A percentile compares a stretch with the other conserved stretches of the same genome.
Conservation (phyloP, 2,888 invertebrate species). For the Sepiola atlantica region DNA sequence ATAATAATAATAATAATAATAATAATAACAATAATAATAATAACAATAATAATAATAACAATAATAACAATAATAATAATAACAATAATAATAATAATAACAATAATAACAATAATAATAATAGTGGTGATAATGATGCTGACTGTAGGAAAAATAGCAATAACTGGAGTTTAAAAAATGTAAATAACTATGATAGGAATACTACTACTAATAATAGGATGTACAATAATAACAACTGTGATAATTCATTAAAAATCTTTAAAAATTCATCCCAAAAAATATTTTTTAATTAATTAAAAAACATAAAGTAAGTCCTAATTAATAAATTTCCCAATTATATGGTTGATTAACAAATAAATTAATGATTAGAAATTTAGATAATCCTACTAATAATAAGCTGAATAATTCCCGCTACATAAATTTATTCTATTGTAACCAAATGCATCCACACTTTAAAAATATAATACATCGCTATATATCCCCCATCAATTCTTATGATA, state of each 20-base stretch:
- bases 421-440: too few species aligned
- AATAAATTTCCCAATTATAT: too few species aligned
- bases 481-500: too few species aligned
- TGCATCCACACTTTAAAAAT: too few species aligned
- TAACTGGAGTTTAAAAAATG: background rate
- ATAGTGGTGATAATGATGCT: background rate
- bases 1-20: background rate
- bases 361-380: too few species aligned
- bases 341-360: too few species aligned
- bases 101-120: background rate
- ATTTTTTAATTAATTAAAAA: background rate
- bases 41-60: background rate
- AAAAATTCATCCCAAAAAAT: background rate
- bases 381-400: too few species aligned
- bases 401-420: too few species aligned
- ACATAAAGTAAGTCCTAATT: too few species aligned
- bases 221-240: background rate
- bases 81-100: background rate
- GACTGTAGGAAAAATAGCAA: background rate
- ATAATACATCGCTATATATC: too few species aligned
- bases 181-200: background rate
- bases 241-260: background rate
- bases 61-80: background rate
- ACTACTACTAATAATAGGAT: background rate
- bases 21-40: background rate